These are phyloP conservation scores for Folsomia manolachei DNA, from an alignment of 2,888 invertebrate genomes.

Conservation along the genomic window DNA sequence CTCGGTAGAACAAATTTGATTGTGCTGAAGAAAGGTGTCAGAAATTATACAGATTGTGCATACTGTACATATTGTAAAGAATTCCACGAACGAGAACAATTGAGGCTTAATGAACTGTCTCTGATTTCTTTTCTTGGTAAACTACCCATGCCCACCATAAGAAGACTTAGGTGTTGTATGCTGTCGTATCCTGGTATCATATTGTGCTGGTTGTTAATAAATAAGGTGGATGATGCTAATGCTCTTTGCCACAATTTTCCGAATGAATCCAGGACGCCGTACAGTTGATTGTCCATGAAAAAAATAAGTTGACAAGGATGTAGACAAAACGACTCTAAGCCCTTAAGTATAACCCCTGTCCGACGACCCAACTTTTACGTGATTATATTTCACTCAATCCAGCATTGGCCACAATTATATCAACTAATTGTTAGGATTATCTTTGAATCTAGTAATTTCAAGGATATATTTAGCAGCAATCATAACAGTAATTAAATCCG, in stretches of 20 bases:
- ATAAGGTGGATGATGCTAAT: too few relatives aligned
- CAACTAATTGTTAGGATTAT: slow-evolving; percentile 45
- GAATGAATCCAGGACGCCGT: too few relatives aligned
- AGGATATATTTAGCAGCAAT: slow-evolving; percentile 34
- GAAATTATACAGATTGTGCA: too few relatives aligned
- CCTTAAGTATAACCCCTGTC: neutral
- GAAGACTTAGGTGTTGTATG: too few relatives aligned
- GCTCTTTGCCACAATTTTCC: too few relatives aligned
- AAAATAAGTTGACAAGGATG: neutral
- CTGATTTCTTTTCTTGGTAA: slow-evolving; percentile 3
- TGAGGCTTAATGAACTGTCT: neutral
- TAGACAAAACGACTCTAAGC: neutral
- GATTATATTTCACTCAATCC: neutral
- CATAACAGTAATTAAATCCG: slow-evolving; percentile 42
- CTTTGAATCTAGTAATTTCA: slow-evolving; percentile 37
- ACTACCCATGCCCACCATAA: too few relatives aligned
- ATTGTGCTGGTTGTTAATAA: too few relatives aligned
- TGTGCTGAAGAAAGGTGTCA: too few relatives aligned
- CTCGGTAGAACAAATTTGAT: too few relatives aligned
- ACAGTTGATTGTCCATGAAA: neutral
- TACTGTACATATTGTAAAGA: neutral
- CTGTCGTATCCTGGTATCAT: too few relatives aligned
- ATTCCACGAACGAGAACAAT: neutral
- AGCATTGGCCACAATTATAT: too few relatives aligned
- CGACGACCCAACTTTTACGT: neutral